Base-by-base conservation (phyloP, 2,113 vertebrate genomes). In the Sprattus sprattus region DNA sequence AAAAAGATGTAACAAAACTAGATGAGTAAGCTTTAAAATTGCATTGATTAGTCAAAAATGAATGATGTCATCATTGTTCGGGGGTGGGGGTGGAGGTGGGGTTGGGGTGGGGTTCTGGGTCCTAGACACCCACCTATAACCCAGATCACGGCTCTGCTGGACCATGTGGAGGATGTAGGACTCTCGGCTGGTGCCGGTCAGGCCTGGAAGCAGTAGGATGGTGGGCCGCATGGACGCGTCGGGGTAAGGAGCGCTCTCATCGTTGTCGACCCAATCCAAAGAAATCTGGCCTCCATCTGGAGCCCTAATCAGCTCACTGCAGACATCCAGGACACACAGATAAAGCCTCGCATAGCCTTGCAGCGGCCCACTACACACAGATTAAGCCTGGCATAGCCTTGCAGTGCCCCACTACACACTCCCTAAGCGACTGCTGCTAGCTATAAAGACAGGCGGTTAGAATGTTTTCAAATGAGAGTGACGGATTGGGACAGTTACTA, bases 161-260 rank as follows among this genome's bases (percentile, higher is more conserved):
- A 99, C 96, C 98, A 99, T 99, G 90, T 99, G 98, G 88, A 99
- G 96, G 92, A 99, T 99, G 94, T 99, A 99, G 49, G 98, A 99
- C 92, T 99, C 98, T 85, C 94, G 96, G 95, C 98, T 99, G 67
- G 98, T 99, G 91, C 98, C 98, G 13, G 98, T 99, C 91, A 99
- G 95, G 45, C 98, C 98, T 0, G 98, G 98, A 88, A 99, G 88
- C 80, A 99, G 91, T 85, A 99, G 95, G 89, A 99, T 93, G 0
- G 97, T 99, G 90, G 98, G 98, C 91, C 98, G 95, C 75, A 93
- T 95, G 92, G 93, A 93, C 20, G 94, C 90, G 89, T 99, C 95
- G 0, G 93, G 95, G 88, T 97, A 96, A 90, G 88, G 84, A 54
- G 89, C 83, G 92, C 96, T 99, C 90, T 93, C 94, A 81, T 96